A percentile compares a stretch with the other conserved stretches of the same genome.
These are phyloP conservation scores for Thymallus thymallus DNA, from an alignment of 2,113 vertebrate species.

Conservation along the genomic window DNA sequence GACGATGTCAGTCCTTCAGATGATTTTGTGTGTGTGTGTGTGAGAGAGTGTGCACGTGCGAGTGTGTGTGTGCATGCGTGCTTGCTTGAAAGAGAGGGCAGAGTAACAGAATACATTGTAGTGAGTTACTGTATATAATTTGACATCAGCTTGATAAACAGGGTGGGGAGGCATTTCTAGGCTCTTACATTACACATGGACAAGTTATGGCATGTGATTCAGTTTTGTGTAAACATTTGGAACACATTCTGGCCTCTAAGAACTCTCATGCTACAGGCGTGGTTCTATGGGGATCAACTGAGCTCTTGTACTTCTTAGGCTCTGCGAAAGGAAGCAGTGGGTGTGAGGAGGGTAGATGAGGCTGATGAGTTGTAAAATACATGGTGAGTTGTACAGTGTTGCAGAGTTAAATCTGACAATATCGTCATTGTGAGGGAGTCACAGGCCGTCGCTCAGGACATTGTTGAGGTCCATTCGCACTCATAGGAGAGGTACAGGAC, in stretches of 20 bases:
- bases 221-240: slow-evolving; percentile 35
- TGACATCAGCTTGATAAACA: slow-evolving; percentile 38
- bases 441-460: background rate
- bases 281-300: slow-evolving; percentile 28
- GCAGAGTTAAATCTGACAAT: background rate
- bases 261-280: slow-evolving; percentile 34
- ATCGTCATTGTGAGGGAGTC: background rate
- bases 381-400: slow-evolving; percentile 36
- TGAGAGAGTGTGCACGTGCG: background rate
- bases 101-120: background rate
- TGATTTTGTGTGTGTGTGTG: background rate
- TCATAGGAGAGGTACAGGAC: background rate
- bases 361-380: background rate
- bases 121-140: slow-evolving; percentile 20
- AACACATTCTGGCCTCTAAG: slow-evolving; percentile 14
- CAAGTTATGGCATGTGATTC: slow-evolving; percentile 21
- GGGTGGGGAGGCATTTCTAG: slow-evolving; percentile 12
- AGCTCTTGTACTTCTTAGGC: slow-evolving; percentile 24
- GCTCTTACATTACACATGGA: no score
- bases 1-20: background rate
- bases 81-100: background rate
- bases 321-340: slow-evolving; percentile 16
- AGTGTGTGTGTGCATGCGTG: background rate
- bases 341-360: background rate
- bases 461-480: slow-evolving; percentile 17